Evolutionary conservation across 2,113 vertebrate species (phyloP), one percentile per base, ranked within the genome.

Genomic region (Acrocephalus arundinaceus): DNA sequence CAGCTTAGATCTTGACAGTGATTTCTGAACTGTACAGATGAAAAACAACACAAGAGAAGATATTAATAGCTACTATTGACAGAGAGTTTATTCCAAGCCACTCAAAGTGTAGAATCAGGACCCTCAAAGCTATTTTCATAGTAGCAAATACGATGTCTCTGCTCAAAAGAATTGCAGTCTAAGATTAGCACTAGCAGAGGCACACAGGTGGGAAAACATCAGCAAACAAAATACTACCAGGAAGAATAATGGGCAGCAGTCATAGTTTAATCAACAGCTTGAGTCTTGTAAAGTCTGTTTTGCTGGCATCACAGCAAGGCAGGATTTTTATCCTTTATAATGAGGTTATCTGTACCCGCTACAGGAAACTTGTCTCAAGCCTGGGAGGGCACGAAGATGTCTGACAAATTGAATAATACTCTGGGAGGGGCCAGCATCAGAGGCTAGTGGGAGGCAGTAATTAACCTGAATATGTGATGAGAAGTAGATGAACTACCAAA

Each of bases 391-490:
- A 91, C 25, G 85, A 85, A 94, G 57, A 79, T 87, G 17, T 63
- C 70, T 72, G 65, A 88, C 19, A 93, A 93, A 80, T 74, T 15
- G 15, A 65, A 25, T 76, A 82, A 88, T 72, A 55, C 33, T 43
- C 30, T 84, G 51, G 68, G 90, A 96, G 68, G 67, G 25, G 35
- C 63, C 63, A 92, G 51, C 41, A 93, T 88, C 35, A 87, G 58
- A 93, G n/a, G 66, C 35, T 86, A 73, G 83, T 70, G 67, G 85
- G 33, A 93, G 72, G 86, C 72, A 93, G 68, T 80, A 88, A 96
- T 70, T 90, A 92, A 70, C 72, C 75, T 90, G 67, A 93, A 92
- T 80, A 85, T 83, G 54, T 49, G 67, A 92, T 62, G 58, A 95
- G 58, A 85, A 90, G 55, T 4, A 2, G 49, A 72, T 91, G 80